These are phyloP conservation scores for Coelopa pilipes DNA, from an alignment of 2,888 invertebrate species.

Conservation along the genomic window DNA sequence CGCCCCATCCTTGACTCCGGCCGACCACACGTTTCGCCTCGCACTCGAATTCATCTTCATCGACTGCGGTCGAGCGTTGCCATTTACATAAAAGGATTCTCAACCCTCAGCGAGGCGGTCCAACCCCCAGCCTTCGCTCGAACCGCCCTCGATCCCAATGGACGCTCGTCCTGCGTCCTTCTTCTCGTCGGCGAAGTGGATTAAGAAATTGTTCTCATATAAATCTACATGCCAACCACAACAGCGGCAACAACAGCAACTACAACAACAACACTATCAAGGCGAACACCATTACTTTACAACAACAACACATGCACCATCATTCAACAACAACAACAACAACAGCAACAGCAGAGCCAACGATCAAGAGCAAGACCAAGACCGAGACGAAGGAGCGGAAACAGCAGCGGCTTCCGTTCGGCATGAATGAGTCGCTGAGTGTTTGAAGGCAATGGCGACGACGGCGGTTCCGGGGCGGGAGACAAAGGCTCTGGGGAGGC, in stretches of 20 bases:
- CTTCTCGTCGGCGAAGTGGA: not conserved
- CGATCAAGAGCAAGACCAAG: constrained; percentile 35
- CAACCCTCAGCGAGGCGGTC: too few relatives aligned
- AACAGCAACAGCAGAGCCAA: constrained; percentile 35
- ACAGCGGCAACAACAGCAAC: too few relatives aligned
- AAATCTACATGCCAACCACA: constrained; percentile 17
- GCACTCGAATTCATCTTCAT: constrained; percentile 25
- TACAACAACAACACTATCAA: too few relatives aligned
- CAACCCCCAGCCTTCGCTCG: too few relatives aligned
- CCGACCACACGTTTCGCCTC: too few relatives aligned
- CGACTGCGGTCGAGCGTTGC: constrained; percentile 16
- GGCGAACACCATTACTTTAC: too few relatives aligned
- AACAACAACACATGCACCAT: too few relatives aligned
- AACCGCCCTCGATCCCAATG: not conserved
- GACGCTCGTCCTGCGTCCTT: not conserved
- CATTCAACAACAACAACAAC: too few relatives aligned
- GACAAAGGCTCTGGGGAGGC: not conserved
- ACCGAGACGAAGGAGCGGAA: constrained; percentile 14
- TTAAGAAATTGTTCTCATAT: constrained; percentile 34
- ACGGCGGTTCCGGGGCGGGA: not conserved
- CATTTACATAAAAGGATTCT: constrained; percentile 21
- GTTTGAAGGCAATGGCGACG: constrained; percentile 11
- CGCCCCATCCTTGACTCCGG: constrained; percentile 3
- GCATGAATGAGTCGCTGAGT: constrained; percentile 1
- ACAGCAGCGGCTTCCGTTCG: not conserved